A percentile compares a stretch with the other conserved stretches of the same genome.
These are phyloP conservation scores for Spisula subtruncata DNA, from an alignment of 2,888 invertebrate genomes.

Conservation along the genomic window DNA sequence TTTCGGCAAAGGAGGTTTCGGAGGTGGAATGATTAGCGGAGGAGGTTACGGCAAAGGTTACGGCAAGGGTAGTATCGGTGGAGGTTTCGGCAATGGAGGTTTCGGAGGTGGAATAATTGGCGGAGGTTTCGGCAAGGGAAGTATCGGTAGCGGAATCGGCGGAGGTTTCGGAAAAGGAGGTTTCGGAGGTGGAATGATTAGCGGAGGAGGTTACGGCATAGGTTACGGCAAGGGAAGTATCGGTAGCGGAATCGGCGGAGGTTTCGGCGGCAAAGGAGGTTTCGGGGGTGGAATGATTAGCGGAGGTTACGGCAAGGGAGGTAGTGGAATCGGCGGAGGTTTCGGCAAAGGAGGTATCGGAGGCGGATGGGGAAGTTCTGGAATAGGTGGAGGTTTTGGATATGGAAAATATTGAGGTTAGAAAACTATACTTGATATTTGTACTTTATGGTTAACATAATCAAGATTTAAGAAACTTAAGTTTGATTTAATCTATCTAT, in stretches of 20 bases:
- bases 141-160: slow-evolving; percentile 46
- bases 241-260: not conserved
- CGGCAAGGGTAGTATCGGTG: slow-evolving; percentile 41
- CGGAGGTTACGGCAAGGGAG: slow-evolving; percentile 47
- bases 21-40: slow-evolving; percentile 48
- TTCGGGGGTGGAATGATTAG: slow-evolving; percentile 49
- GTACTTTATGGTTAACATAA: too few relatives aligned
- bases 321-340: slow-evolving; percentile 44
- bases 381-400: slow-evolving; percentile 53
- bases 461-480: too few relatives aligned
- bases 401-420: slow-evolving; percentile 27
- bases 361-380: slow-evolving; percentile 54
- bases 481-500: too few relatives aligned
- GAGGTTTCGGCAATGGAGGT: slow-evolving; percentile 34
- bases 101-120: not conserved
- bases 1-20: slow-evolving; percentile 28
- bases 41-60: slow-evolving; percentile 28
- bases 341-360: slow-evolving; percentile 33
- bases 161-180: not conserved
- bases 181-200: not conserved
- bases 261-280: slow-evolving; percentile 30
- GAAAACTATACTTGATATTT: too few relatives aligned
- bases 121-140: slow-evolving; percentile 28
- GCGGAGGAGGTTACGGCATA: slow-evolving; percentile 34
- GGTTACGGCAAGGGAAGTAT: not conserved